Conservation (phyloP, 2,113 vertebrate genomes). For the Andinoacara biseriatus region DNA sequence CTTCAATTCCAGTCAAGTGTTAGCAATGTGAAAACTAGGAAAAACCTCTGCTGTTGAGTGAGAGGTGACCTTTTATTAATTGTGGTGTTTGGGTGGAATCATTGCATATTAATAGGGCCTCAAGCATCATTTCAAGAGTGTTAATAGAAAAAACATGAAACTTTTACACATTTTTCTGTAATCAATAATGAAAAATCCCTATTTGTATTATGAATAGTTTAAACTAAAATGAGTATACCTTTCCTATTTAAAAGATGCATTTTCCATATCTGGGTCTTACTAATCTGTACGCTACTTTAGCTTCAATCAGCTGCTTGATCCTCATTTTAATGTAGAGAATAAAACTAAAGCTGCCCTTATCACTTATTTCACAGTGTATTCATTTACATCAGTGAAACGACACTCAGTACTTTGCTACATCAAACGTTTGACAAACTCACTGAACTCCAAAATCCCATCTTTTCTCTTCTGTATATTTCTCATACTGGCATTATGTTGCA, state of each 20-base stretch:
- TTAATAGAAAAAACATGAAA: background rate
- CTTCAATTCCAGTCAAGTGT: background rate
- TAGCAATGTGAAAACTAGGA: background rate
- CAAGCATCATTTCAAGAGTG: background rate
- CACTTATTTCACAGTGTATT: background rate
- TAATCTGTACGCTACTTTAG: background rate
- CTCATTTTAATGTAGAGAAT: background rate
- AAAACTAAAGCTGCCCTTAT: background rate
- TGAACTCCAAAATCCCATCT: background rate
- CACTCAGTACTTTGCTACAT: background rate
- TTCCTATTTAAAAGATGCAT: background rate
- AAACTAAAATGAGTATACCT: background rate
- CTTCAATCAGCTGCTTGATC: background rate
- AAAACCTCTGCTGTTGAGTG: background rate
- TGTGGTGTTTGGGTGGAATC: background rate
- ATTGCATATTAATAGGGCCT: background rate
- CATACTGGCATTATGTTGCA: background rate
- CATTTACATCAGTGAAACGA: background rate
- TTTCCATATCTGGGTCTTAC: background rate
- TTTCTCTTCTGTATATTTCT: background rate
- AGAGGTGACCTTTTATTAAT: background rate
- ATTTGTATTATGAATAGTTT: background rate
- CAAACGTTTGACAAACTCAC: background rate
- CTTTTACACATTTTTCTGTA: background rate
- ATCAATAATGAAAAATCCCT: background rate